Conservation (phyloP, 2,113 vertebrate genomes). For the Mormyrus lacerda region DNA sequence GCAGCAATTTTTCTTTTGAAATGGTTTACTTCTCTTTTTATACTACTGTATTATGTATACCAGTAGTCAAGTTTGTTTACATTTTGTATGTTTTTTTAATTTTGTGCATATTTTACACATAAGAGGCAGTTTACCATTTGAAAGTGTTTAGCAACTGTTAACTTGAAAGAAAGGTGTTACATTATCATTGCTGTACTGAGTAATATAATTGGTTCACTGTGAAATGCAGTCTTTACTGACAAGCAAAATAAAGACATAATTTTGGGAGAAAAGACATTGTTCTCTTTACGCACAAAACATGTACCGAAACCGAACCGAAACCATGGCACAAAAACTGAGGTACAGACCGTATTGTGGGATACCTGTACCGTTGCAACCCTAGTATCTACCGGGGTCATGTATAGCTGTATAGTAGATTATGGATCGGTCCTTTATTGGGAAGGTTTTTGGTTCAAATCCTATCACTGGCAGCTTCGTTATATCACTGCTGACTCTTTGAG, state of each 20-base stretch:
- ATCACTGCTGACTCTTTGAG: neutral
- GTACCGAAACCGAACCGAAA: too few relatives aligned
- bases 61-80: too few relatives aligned
- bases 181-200: too few relatives aligned
- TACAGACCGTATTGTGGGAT: too few relatives aligned
- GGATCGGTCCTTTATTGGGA: neutral
- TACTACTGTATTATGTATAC: neutral
- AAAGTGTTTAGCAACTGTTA: neutral
- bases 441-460: neutral
- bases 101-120: neutral
- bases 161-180: neutral
- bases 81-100: neutral
- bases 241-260: neutral
- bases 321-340: too few relatives aligned
- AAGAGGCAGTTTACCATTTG: neutral
- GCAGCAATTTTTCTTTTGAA: neutral
- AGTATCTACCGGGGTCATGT: neutral
- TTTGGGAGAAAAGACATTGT: too few relatives aligned
- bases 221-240: neutral
- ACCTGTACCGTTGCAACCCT: too few relatives aligned
- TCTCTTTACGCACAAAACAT: too few relatives aligned
- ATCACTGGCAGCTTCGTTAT: neutral
- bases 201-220: too few relatives aligned
- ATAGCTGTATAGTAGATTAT: neutral
- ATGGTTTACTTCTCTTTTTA: neutral